Evolutionary conservation across 2,888 invertebrate species (phyloP).

Genomic region (Pollenia angustigena): DNA sequence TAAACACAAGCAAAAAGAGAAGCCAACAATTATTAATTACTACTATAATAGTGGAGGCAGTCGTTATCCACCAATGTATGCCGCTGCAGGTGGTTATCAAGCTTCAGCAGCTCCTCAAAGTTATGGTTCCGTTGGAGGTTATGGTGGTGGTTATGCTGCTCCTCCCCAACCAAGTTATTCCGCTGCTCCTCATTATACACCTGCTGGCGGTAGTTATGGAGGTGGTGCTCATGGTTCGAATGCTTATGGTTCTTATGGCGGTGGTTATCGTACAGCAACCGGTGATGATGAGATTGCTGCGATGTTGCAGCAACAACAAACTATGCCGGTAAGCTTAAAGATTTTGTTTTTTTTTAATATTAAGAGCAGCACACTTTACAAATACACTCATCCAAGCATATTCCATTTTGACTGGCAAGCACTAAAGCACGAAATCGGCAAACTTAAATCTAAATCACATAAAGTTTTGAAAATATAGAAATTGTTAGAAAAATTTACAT

Average conservation of each 20-base stretch:
- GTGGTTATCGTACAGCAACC: constrained; percentile 78
- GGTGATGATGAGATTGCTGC: constrained; percentile 78
- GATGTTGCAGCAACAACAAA: constrained; percentile 78
- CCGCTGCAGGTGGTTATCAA: constrained; percentile 65
- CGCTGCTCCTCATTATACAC: constrained; percentile 26
- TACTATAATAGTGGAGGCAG: constrained; percentile 73
- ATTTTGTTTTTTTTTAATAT: background rate
- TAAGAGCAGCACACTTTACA: constrained; percentile 5
- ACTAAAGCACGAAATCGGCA: background rate
- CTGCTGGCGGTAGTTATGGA: constrained; percentile 50
- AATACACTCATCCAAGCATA: background rate
- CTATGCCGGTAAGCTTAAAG: constrained; percentile 68
- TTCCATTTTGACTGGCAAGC: background rate
- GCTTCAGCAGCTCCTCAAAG: constrained; percentile 45
- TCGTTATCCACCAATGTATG: constrained; percentile 60
- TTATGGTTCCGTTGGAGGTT: constrained; percentile 60
- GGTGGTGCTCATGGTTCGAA: constrained; percentile 66
- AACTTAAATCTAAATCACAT: background rate
- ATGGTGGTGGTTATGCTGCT: constrained; percentile 37
- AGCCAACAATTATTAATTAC: constrained; percentile 77
- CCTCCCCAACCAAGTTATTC: constrained; percentile 9
- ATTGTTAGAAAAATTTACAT: background rate
- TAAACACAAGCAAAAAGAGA: constrained; percentile 57
- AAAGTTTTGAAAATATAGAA: too few relatives aligned
- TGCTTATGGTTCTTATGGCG: constrained; percentile 57